These are phyloP conservation scores for Paradisaea rubra DNA, from an alignment of 2,113 vertebrate genomes.

Conservation along the genomic window DNA sequence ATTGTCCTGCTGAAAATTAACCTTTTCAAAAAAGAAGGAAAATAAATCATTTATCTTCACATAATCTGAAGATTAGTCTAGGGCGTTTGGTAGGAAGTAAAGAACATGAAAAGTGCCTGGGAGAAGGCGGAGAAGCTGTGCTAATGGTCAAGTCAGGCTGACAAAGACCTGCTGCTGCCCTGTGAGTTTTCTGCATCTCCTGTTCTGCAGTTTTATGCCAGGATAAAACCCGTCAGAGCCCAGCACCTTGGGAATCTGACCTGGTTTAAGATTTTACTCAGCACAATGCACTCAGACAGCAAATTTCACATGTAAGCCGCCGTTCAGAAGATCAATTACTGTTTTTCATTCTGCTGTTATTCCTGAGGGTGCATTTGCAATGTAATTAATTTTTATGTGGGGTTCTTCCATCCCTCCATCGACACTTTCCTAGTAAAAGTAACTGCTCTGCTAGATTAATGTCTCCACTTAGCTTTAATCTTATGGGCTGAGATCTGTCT, in stretches of 20 bases:
- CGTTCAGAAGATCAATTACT: conserved; percentile 7
- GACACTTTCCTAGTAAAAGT: not conserved
- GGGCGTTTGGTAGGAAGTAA: not conserved
- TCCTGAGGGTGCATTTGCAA: conserved; percentile 22
- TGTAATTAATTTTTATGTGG: conserved; percentile 53
- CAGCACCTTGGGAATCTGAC: not conserved
- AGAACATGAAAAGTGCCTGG: not conserved
- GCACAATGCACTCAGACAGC: not conserved
- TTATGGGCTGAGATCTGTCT: not conserved
- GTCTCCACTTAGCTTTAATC: conserved; percentile 18
- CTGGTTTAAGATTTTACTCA: conserved; percentile 32
- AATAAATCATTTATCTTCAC: not conserved
- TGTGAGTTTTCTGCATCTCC: not conserved
- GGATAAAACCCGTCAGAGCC: not conserved
- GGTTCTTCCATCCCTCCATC: not conserved
- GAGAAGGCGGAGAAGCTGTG: not conserved
- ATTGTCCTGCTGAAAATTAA: not conserved
- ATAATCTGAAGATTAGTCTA: not conserved
- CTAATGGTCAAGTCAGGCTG: not conserved
- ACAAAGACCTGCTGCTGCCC: not conserved
- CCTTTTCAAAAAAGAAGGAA: not conserved
- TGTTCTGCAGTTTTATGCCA: not conserved
- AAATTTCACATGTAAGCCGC: not conserved
- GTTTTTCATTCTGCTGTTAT: not conserved
- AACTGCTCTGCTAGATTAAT: not conserved